A percentile compares a stretch with the other conserved stretches of the same genome.
Evolutionary conservation across 2,113 vertebrate species (phyloP).

Genomic region (Actenoides hombroni): DNA sequence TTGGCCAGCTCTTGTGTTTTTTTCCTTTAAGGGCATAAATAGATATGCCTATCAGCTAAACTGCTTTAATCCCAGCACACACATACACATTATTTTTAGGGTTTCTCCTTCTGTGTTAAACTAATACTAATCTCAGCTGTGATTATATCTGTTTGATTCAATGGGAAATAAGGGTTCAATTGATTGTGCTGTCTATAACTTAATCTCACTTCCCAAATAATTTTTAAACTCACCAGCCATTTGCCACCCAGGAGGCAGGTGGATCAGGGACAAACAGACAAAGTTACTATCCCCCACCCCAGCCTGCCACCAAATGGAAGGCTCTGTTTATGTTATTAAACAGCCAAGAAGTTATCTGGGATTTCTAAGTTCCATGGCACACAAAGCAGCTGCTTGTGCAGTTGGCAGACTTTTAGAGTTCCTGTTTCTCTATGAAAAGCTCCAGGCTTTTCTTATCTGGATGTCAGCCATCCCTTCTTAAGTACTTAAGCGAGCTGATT

Average conservation of each 20-base stretch:
- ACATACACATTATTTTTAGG: background rate
- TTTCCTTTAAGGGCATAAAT: background rate
- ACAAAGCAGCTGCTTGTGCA: background rate
- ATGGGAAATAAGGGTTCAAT: background rate
- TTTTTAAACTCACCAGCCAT: background rate
- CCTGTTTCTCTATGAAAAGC: background rate
- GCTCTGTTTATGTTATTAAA: background rate
- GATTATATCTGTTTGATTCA: background rate
- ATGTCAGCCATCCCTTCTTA: background rate
- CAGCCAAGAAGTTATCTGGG: background rate
- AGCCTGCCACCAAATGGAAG: background rate
- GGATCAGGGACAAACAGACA: background rate
- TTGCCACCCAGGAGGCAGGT: background rate
- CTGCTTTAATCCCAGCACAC: background rate
- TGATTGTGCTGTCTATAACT: background rate
- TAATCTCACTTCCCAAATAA: background rate
- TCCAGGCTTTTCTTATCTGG: background rate
- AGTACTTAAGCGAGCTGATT: background rate
- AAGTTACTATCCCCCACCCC: background rate
- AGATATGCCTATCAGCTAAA: background rate
- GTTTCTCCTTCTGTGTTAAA: background rate
- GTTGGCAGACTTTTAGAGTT: background rate
- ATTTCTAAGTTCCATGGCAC: background rate
- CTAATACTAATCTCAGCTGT: background rate
- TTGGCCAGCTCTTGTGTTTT: background rate